Conservation (phyloP, 2,113 vertebrate genomes). For the Crotalus horridus region DNA sequence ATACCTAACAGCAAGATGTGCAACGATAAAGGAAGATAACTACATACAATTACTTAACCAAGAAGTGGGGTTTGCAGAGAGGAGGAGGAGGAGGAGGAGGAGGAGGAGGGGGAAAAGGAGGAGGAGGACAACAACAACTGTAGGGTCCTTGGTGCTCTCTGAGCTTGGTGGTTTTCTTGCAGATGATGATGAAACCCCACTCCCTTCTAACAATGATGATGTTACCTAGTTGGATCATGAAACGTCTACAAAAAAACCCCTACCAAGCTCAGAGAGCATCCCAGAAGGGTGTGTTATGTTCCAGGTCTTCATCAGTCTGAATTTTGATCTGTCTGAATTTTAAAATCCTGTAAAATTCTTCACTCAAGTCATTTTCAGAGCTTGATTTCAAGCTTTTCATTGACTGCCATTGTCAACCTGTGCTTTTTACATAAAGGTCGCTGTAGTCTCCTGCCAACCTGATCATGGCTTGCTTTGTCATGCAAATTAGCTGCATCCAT, state of each 20-base stretch:
- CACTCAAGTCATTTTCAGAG: neutral
- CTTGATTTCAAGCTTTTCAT: neutral
- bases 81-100: too few relatives aligned
- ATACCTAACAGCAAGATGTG: too few relatives aligned
- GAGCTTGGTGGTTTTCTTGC: neutral
- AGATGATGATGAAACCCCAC: neutral
- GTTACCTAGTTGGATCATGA: neutral
- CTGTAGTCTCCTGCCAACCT: neutral
- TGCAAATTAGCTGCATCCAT: neutral
- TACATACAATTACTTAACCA: too few relatives aligned
- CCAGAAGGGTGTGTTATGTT: neutral
- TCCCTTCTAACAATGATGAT: neutral
- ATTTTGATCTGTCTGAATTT: neutral
- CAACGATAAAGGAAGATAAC: too few relatives aligned
- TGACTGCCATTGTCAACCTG: neutral
- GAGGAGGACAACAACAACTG: too few relatives aligned
- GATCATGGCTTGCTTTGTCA: neutral
- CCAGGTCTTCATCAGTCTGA: neutral
- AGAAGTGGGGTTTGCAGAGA: too few relatives aligned
- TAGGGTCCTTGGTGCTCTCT: too few relatives aligned
- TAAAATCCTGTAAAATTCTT: neutral
- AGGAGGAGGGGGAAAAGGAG: too few relatives aligned
- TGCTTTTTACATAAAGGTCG: neutral
- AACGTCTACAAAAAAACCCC: neutral
- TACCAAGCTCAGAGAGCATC: neutral